Evolutionary conservation across 2,888 invertebrate species (phyloP), one percentile per base, ranked within the genome.

Genomic region (Pollenia griseotomentosa): DNA sequence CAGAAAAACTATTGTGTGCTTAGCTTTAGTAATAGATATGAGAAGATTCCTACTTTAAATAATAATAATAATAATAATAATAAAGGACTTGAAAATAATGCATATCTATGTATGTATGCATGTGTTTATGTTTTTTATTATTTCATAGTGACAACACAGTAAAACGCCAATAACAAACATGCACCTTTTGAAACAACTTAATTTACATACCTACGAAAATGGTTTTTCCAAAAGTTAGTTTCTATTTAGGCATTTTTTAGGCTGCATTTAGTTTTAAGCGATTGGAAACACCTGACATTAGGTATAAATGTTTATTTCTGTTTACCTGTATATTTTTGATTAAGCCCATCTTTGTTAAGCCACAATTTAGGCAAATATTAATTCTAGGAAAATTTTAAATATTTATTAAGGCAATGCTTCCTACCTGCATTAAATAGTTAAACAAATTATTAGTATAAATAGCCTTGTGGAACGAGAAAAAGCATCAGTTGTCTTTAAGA

Each of bases 401-500:
- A 14, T 46, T 3, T 48, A 9, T 8, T 48, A 33, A 10, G 6
- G 42, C 74, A 66, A 46, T 70, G 42, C n/a, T 40, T 51, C 33
- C 33, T 68, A 11, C n/a, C n/a, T 8, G 16, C 33, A 33, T 33
- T 33, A 46, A 48, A 33, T 44, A 10, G 42, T 40, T 55, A 44
- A 16, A 12, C 8, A 8, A 23, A 16, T 48, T 33, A 14, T 61
- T 44, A 51, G 66, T 78, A 71, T 85, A 68, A 73, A 82, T 74
- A 78, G 6, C 2, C 0, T 6, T 44, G 19, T 3, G 19, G 9
- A 48, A 12, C 55, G 11, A 33, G 6, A 46, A 4, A 14, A 4
- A 16, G 2, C 70, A 71, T 75, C 44, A 83, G 83, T 86, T 42
- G 70, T 71, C 51, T 66, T 6, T 53, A 65, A 80, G 57, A 65